Evolutionary conservation across 2,888 invertebrate genomes (phyloP), one percentile per base, ranked within the genome.

Genomic region (Drosophila stalkeri): DNA sequence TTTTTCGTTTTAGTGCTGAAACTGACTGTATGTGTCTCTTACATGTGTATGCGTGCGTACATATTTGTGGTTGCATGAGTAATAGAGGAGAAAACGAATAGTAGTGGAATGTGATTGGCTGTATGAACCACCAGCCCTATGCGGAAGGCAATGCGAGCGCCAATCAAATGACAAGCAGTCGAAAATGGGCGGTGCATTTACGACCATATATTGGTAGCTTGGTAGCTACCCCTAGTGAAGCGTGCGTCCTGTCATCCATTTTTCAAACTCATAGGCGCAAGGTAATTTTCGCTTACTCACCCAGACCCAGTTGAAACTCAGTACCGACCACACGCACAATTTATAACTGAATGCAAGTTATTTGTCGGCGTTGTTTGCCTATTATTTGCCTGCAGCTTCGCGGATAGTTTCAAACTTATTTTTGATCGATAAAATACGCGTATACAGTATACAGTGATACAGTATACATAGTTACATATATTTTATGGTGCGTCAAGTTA

Each of bases 241-340:
- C 31, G 27, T 8, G 44, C 27, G 41, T 39, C n/a, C 27, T 51
- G 46, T 12, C 41, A 56, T 64, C 23, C 61, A 64, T 54, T 69
- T 59, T 61, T 46, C 43, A 31, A 23, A n/a, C 23, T 41, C 27
- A 47, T 16, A 65, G 27, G 55, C 55, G 7, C 12, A 27, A 27
- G 39, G 18, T 16, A 54, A 60, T 80, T 79, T 75, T 71, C 59
- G 80, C 80, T 72, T 60, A 65, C 77, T 78, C 64, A 77, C 77
- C 60, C 78, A 77, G 78, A 78, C 68, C 63, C 70, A 69, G 75
- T 83, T 80, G 43, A 59, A 68, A 55, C 72, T 52, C 59, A 60
- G 81, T 31, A 62, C 33, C 67, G 86, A 83, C 78, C 71, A 59
- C 84, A 86, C 81, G 84, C 75, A 78, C 62, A 56, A 64, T 65